A percentile compares a stretch with the other conserved stretches of the same genome.
Conservation (phyloP, 2,797 vertebrate species). For the Fringilla coelebs region DNA sequence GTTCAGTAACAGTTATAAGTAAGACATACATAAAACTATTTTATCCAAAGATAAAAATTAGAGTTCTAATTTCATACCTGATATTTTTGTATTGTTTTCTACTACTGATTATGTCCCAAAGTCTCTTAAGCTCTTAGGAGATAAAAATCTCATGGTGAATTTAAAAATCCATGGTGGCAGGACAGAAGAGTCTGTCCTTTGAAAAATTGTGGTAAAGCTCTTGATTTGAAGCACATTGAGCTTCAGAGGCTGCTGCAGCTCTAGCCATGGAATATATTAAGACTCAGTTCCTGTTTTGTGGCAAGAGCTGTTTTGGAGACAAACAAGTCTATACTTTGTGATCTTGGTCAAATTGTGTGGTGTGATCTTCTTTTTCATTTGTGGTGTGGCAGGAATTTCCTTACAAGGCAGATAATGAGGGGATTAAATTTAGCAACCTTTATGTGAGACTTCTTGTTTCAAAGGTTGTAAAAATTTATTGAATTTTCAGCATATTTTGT, state of each 20-base stretch:
- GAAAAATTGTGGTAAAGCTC: constrained; percentile 52
- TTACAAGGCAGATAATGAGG: constrained; percentile 63
- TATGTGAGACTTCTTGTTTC: constrained; percentile 59
- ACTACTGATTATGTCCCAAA: constrained; percentile 22
- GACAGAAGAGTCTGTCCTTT: constrained; percentile 38
- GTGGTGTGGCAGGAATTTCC: constrained; percentile 74
- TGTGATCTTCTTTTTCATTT: constrained; percentile 73
- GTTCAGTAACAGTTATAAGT: not conserved
- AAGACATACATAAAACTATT: not conserved
- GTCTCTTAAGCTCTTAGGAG: constrained; percentile 58
- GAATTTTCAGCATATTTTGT: not conserved
- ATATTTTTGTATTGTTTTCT: constrained; percentile 61
- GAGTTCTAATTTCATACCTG: constrained; percentile 71
- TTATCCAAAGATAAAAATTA: constrained; percentile 15
- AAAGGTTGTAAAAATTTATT: constrained; percentile 34
- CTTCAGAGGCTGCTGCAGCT: constrained; percentile 40
- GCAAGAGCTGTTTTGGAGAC: constrained; percentile 65
- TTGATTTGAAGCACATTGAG: constrained; percentile 62
- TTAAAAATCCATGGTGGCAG: constrained; percentile 59
- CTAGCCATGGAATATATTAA: constrained; percentile 55
- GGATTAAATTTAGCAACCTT: constrained; percentile 69
- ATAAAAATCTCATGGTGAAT: constrained; percentile 48
- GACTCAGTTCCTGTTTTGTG: constrained; percentile 66
- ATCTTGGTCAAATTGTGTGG: constrained; percentile 74
- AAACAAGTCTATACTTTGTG: constrained; percentile 72